Base-by-base conservation (phyloP, 2,797 vertebrate genomes). In the Urosaurus nigricauda region DNA sequence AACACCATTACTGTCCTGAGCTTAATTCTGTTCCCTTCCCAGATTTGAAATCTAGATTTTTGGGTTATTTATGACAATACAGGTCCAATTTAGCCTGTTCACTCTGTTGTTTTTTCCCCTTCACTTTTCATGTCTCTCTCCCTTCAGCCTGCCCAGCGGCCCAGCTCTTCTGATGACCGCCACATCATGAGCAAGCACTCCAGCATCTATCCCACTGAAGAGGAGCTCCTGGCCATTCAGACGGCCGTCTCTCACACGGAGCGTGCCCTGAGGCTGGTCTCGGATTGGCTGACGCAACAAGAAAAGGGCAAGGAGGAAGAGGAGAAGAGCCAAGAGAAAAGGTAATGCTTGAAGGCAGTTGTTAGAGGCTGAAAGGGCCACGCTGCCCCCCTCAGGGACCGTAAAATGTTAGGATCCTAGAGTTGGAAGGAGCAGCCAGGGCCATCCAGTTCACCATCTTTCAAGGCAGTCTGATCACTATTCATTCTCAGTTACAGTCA, bases 171-270 rank as follows among this genome's bases (percentile, higher is more conserved):
- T 0, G 97, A 98, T 0, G 98, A 98, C 93, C 97, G 97, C 2
- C 97, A 98, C 84, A 96, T 98, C 93, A 97, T 98, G 98, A 95
- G 96, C 16, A 98, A 97, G 84, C 98, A 98, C 47, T 96, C 98
- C 0, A 95, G 96, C 85, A 98, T 98, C 94, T 98, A 98, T 95
- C 98, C 98, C 0, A 97, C 97, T 0, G 98, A 98, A 89, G 96
- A 96, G 9, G 98, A 98, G 95, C 97, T 98, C 21, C 97, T 97
- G 95, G 97, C 98, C 0, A 95, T 98, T 82, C 98, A 98, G 96
- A 97, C 92, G 83, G 97, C 97, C 0, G 97, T 98, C 37, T 98
- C 97, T 0, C 98, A 98, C 85, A 95, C 96, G 0, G 97, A 98
- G 92, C 96, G 96, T 3, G 98, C 97, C 53, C 97, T 98, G 47